Base-by-base conservation (phyloP, 2,113 vertebrate species). In the Calidris pygmaea region DNA sequence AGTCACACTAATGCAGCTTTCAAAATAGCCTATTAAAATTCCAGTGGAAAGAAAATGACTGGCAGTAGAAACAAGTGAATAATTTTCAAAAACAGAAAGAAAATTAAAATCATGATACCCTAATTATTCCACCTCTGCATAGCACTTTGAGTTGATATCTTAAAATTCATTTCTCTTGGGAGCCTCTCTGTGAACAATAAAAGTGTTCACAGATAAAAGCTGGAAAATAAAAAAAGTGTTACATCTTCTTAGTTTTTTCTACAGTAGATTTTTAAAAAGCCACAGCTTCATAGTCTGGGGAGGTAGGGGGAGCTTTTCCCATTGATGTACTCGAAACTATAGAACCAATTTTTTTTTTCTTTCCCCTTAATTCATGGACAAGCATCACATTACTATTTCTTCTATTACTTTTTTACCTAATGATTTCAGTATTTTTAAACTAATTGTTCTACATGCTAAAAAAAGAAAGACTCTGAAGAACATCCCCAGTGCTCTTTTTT, bases 111-210 rank as follows among this genome's bases (percentile, higher is more conserved):
- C 19, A 63, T 34, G 52, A 65, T 80, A 81, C 6, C 18, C 68
- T 77, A 77, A 91, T 91, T 93, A 91, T 81, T 85, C 84, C 65
- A 85, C 85, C 91, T 77, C 85, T 88, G 79, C 80, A 91, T 3
- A 85, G 53, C 65, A 73, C 43, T 95, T 87, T 16, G 19, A 88
- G 47, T 30, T 67, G 26, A 56, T 62, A 21, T 12, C 58, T 88
- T 81, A 66, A 71, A 76, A 67, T 56, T 84, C 24, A 22, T 62
- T 90, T 56, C 79, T 81, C 65, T 47, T 37, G 65, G 47, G 52
- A 93, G 35, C 45, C 41, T 80, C 52, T 45, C 11, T 32, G 45
- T 48, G 72, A 79, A 72, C n/a, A 80, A 48, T 39, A 45, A 47
- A 55, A 80, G 27, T 41, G 20, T 59, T 87, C 77, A 37, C 48